These are phyloP conservation scores for Graphium colonna DNA, from an alignment of 2,888 invertebrate genomes.

Conservation along the genomic window DNA sequence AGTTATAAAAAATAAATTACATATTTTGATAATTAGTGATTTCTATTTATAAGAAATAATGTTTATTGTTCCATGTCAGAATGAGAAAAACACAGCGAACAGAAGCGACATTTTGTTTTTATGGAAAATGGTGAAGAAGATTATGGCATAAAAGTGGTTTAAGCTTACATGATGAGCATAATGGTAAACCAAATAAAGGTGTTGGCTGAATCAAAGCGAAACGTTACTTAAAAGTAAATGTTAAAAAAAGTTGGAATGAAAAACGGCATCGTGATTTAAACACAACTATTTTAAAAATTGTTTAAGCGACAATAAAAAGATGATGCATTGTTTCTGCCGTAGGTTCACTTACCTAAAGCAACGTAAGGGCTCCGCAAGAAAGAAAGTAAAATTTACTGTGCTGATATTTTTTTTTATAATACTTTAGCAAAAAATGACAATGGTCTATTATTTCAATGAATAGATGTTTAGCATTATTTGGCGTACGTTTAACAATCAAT, in stretches of 20 bases:
- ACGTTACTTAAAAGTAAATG: slow-evolving; percentile 73
- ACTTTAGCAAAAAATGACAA: slow-evolving; percentile 51
- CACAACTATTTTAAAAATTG: slow-evolving; percentile 48
- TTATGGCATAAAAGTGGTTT: slow-evolving; percentile 41
- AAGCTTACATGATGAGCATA: slow-evolving; percentile 53
- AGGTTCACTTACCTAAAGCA: slow-evolving; percentile 77
- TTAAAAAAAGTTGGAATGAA: slow-evolving; percentile 40
- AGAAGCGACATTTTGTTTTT: not conserved
- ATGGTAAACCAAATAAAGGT: slow-evolving; percentile 51
- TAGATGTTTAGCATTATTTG: slow-evolving; percentile 26
- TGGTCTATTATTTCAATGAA: slow-evolving; percentile 26
- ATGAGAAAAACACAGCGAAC: not conserved
- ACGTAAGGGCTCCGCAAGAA: slow-evolving; percentile 80
- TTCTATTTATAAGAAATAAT: slow-evolving; percentile 25
- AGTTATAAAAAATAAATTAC: too few species aligned
- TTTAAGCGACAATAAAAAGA: slow-evolving; percentile 60
- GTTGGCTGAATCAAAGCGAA: slow-evolving; percentile 75
- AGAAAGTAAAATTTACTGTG: slow-evolving; percentile 78
- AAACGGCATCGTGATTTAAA: slow-evolving; percentile 47
- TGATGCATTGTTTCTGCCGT: slow-evolving; percentile 57
- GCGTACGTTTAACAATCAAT: not conserved
- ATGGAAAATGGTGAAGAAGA: slow-evolving; percentile 31
- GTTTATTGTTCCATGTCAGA: not conserved
- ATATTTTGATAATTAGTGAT: slow-evolving; percentile 39
- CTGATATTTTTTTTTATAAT: slow-evolving; percentile 62